A percentile compares a stretch with the other conserved stretches of the same genome.
These are phyloP conservation scores for Glyptemys insculpta DNA, from an alignment of 2,797 vertebrate genomes.

Conservation along the genomic window DNA sequence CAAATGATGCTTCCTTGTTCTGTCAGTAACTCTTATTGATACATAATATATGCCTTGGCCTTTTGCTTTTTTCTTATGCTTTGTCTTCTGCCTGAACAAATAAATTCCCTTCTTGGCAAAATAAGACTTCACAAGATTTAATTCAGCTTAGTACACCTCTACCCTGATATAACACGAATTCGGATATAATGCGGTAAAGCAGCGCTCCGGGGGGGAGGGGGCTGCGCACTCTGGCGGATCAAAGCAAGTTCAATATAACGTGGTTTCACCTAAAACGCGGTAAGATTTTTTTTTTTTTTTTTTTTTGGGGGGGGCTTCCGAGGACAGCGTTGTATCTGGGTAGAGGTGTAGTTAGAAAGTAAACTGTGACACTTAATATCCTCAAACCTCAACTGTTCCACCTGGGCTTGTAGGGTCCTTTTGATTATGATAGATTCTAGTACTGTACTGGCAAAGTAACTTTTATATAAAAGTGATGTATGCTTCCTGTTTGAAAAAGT, in stretches of 20 bases:
- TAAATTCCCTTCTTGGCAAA: not conserved
- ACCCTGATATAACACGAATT: too few relatives aligned
- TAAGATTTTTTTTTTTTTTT: too few relatives aligned
- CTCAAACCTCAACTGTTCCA: not conserved
- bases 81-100: not conserved
- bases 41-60: not conserved
- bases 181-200: too few relatives aligned
- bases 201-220: too few relatives aligned
- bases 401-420: not conserved
- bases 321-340: too few relatives aligned
- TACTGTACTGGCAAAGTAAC: not conserved
- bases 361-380: not conserved
- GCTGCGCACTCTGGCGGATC: too few relatives aligned
- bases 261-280: too few relatives aligned
- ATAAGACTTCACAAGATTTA: not conserved
- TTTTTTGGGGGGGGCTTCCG: too few relatives aligned
- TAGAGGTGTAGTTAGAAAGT: not conserved
- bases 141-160: not conserved
- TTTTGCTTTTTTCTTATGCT: not conserved
- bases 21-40: not conserved
- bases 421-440: not conserved
- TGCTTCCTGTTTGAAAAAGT: not conserved
- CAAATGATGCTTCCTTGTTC: not conserved
- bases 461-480: not conserved
- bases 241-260: too few relatives aligned